phyloP scores from a whole-genome alignment of 2,888 invertebrate species.

The Chloroclystis v-ata region DNA sequence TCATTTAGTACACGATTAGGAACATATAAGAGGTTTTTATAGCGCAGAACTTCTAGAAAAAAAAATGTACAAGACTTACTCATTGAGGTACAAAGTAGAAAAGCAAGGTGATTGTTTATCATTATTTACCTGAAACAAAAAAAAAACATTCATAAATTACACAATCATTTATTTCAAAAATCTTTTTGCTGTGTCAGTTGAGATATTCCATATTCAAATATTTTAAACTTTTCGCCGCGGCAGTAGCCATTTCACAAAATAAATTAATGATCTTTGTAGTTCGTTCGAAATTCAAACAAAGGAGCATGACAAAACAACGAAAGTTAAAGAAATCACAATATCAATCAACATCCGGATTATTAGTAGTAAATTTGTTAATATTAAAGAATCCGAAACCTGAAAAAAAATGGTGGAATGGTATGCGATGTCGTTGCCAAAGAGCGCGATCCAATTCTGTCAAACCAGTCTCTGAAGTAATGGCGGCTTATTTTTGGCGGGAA shows the following conservation, averaged over 20 bases:
- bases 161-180: too few species aligned
- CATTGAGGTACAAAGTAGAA: too few species aligned
- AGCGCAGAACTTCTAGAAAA: too few species aligned
- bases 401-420: constrained; percentile 29
- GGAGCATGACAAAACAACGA: constrained; percentile 20
- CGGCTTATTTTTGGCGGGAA: constrained; percentile 68
- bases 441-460: constrained; percentile 69
- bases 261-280: not conserved
- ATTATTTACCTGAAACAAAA: constrained; percentile 25
- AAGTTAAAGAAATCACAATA: constrained; percentile 21
- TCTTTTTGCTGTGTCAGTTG: too few species aligned
- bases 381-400: constrained; percentile 17
- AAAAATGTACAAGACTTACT: too few species aligned
- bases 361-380: constrained; percentile 37
- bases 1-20: too few species aligned
- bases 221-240: too few species aligned
- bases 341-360: constrained; percentile 29
- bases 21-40: too few species aligned
- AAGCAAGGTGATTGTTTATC: not conserved
- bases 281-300: constrained; percentile 12
- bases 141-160: constrained; percentile 6
- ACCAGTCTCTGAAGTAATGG: constrained; percentile 60
- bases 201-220: too few species aligned
- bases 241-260: too few species aligned
- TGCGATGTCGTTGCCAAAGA: constrained; percentile 47